These are phyloP conservation scores for Eucera pruinosa DNA, from an alignment of 2,888 invertebrate species.

Conservation along the genomic window DNA sequence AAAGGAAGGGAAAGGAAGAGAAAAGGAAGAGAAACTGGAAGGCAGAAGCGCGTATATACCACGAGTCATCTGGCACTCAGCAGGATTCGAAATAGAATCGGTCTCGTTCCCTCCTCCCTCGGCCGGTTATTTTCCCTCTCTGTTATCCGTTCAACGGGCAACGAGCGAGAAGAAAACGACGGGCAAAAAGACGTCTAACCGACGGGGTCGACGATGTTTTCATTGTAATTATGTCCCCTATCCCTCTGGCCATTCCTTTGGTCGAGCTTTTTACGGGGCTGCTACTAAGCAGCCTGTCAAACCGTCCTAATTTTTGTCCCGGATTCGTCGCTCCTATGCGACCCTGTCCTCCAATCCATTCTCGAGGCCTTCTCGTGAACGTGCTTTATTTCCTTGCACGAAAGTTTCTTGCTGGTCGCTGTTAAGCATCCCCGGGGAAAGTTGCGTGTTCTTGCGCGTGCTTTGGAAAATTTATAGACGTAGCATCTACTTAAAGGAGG, in stretches of 20 bases:
- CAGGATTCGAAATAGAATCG: slow-evolving; percentile 82
- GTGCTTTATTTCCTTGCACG: background rate
- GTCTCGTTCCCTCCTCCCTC: slow-evolving; percentile 57
- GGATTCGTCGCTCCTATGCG: slow-evolving; percentile 17
- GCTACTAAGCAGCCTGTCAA: slow-evolving; percentile 72
- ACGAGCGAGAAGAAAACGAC: slow-evolving; percentile 60
- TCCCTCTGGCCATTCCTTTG: slow-evolving; percentile 46
- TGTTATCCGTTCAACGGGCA: slow-evolving; percentile 47
- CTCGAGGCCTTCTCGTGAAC: background rate
- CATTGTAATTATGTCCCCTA: slow-evolving; percentile 78
- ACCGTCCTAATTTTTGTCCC: slow-evolving; percentile 67
- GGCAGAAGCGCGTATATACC: slow-evolving; percentile 66
- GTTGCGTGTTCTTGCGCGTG: background rate
- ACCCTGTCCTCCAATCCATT: slow-evolving; percentile 22
- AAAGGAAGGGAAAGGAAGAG: slow-evolving; percentile 53
- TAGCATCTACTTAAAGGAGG: too few species aligned
- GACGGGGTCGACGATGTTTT: slow-evolving; percentile 79
- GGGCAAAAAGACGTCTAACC: slow-evolving; percentile 62
- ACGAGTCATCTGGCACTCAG: slow-evolving; percentile 83
- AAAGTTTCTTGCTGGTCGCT: background rate
- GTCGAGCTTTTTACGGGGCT: slow-evolving; percentile 57
- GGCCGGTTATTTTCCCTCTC: slow-evolving; percentile 52
- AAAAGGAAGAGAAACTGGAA: slow-evolving; percentile 58
- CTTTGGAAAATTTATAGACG: too few species aligned
- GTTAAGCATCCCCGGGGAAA: background rate